Evolutionary conservation across 1,140 invertebrate genomes (phyloP), one percentile per base, ranked within the genome.

Genomic region (Bactericera cockerelli): DNA sequence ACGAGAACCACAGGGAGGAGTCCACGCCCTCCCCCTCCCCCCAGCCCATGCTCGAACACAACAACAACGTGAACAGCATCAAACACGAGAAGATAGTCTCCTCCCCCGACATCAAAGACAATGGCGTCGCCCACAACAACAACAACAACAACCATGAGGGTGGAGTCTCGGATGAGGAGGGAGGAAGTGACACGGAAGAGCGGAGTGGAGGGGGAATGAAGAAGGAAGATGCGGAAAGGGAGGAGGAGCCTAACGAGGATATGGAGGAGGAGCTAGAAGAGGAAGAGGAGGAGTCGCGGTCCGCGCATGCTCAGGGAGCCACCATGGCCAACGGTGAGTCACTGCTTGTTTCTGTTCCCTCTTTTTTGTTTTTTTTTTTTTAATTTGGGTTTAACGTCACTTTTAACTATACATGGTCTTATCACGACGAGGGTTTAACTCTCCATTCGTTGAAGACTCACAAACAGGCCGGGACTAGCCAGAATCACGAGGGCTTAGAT

Each of bases 261-360:
- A 16, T 49, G 42, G 3, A 10, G 42, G 42, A 49, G 6, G 42
- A 49, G 42, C 8, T 6, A 3, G n/a, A 6, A 10, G 42, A 49
- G 19, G 42, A 49, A 22, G n/a, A 49, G 22, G 42, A 49, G 42
- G n/a, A 49, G 4, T 31, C 28, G 4, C 4, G 13, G 4, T 4
- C 4, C 4, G 42, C 8, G 19, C 42, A 49, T 4, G n/a, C n/a
- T 4, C 42, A 49, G 8, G 4, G 42, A 49, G 42, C n/a, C 4
- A 49, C 42, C 42, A 49, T 49, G 42, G 42, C 42, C 42, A 49
- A 49, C 19, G 42, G 42, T 49, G 42, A 49, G 42, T 49, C 13
- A 31, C n/a, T n/a, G n/a, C n/a, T n/a, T n/a, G n/a, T n/a, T n/a
- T n/a, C n/a, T n/a, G n/a, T n/a, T n/a, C n/a, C n/a, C n/a, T n/a